Evolutionary conservation across 2,113 vertebrate genomes (phyloP), one percentile per base, ranked within the genome.

Genomic region (Percopsis transmontana): DNA sequence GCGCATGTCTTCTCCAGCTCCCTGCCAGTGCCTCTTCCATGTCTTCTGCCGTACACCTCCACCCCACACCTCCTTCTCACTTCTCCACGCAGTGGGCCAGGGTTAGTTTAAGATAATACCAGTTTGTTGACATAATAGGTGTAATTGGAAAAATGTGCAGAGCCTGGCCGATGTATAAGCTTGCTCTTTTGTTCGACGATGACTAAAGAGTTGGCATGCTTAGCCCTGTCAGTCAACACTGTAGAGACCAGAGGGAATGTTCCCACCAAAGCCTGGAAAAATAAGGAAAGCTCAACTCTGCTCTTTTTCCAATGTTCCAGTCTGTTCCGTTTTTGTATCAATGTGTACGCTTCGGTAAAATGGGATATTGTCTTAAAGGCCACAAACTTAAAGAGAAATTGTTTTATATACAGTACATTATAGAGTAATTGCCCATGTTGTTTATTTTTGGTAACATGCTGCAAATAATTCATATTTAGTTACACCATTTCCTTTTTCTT

Each of bases 81-180:
- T n/a, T n/a, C n/a, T n/a, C n/a, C 27, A 33, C 27, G 8, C 27
- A 33, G 27, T 33, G 27, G 27, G 27, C 27, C 27, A 33, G 27
- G 27, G 27, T 33, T 33, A 33, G 68, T 74, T 83, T 53, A 75
- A 62, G 70, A 56, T 74, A 20, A 75, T 72, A 41, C 33, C 66
- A 69, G 70, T 83, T 80, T 87, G 85, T 92, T 86, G 79, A 84
- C 78, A 66, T 77, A 57, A 77, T 80, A 47, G 81, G 72, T 74
- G 77, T 82, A 77, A 87, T 62, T 72, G 59, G 70, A 87, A 88
- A 88, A 90, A 91, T 89, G 88, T 88, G 87, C 84, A 80, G 79
- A 86, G 68, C 67, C 70, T 82, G 66, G 72, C 76, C 81, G 68
- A 76, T 73, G 76, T 70, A 67, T 85, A 81, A 85, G 87, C 82